These are phyloP conservation scores for Diloba caeruleocephala DNA, from an alignment of 2,888 invertebrate species.

Conservation along the genomic window DNA sequence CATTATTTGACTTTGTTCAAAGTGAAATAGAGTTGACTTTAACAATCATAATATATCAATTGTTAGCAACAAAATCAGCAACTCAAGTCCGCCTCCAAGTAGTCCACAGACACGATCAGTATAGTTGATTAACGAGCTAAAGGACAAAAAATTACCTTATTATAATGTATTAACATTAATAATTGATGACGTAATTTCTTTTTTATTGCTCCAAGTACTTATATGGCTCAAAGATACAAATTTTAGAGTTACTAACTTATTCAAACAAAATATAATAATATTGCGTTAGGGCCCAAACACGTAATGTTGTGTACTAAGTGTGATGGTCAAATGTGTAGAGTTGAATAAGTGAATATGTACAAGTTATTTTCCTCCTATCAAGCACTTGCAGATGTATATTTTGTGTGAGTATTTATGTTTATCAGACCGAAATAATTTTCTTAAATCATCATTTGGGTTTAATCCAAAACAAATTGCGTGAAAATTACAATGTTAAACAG, in stretches of 20 bases:
- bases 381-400: slow-evolving; percentile 24
- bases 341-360: slow-evolving; percentile 18
- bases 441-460: not conserved
- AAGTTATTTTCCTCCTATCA: no score
- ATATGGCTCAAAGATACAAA: slow-evolving; percentile 21
- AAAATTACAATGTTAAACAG: no score
- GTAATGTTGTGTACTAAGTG: slow-evolving; percentile 38
- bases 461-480: not conserved
- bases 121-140: no score
- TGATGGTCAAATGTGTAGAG: slow-evolving; percentile 14
- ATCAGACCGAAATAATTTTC: slow-evolving; percentile 8
- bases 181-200: no score
- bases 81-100: no score
- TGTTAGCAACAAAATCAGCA: no score
- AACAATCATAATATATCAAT: no score
- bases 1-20: no score
- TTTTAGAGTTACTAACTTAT: slow-evolving; percentile 29
- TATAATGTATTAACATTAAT: no score
- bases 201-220: not conserved
- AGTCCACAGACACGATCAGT: no score
- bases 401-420: slow-evolving; percentile 32
- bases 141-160: no score
- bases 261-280: not conserved
- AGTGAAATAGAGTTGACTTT: no score
- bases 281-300: slow-evolving; percentile 28